Percentiles rank a stretch among this genome's conserved stretches.
Evolutionary conservation across 1,140 invertebrate genomes (phyloP).

Genomic region (fruit fly (Drosophila melanogaster)): DNA sequence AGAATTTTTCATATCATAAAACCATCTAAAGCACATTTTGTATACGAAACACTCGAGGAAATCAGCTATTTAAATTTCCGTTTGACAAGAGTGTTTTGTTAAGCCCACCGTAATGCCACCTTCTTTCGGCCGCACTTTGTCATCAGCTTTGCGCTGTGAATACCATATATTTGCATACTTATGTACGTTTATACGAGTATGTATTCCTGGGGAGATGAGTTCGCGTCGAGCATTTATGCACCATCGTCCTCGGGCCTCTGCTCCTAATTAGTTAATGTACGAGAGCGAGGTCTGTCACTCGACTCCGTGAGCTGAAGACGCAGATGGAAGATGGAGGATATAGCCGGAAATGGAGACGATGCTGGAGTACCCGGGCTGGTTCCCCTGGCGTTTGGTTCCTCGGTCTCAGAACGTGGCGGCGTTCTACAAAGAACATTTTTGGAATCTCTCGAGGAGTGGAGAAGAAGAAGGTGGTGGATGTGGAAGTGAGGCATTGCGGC

Average conservation of each 20-base stretch:
- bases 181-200: not conserved
- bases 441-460: conserved; percentile 15
- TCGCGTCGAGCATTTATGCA: conserved; percentile 16
- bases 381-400: conserved; percentile 23
- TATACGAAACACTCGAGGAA: not conserved
- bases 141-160: conserved; percentile 14
- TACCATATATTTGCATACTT: not conserved
- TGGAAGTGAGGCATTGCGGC: conserved; percentile 5
- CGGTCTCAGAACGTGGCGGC: conserved; percentile 36
- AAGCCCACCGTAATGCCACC: conserved; percentile 13
- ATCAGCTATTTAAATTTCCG: conserved; percentile 29
- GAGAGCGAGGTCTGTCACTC: conserved; percentile 48
- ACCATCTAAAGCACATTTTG: not conserved
- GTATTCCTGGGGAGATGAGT: conserved; percentile 9
- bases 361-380: conserved; percentile 16
- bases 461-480: not conserved
- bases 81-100: conserved; percentile 15
- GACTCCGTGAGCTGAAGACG: not conserved
- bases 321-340: not conserved
- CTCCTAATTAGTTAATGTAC: conserved; percentile 77
- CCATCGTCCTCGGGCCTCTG: conserved; percentile 18
- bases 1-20: too few species aligned
- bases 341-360: not conserved
- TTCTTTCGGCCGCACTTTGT: conserved; percentile 7
- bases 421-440: conserved; percentile 48